These are phyloP conservation scores for Delia radicum DNA, from an alignment of 1,140 invertebrate genomes.

Conservation along the genomic window DNA sequence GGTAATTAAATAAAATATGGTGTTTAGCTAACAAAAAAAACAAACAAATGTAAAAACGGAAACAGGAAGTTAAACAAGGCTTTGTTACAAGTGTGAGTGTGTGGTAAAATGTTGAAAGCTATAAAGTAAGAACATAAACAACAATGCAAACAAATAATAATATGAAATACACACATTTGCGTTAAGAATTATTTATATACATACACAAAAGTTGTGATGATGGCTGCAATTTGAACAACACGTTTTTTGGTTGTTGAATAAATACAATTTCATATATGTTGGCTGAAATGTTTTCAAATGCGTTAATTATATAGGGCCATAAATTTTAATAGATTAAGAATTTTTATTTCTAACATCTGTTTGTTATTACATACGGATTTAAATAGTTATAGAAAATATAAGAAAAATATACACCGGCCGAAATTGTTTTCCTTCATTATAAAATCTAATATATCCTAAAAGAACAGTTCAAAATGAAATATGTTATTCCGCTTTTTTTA, in stretches of 20 bases:
- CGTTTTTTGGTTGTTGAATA: not conserved
- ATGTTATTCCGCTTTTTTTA: too few species aligned
- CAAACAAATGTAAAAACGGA: too few species aligned
- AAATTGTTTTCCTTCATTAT: too few species aligned
- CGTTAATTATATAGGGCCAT: too few species aligned
- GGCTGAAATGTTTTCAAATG: too few species aligned
- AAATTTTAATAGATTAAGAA: too few species aligned
- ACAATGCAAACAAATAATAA: not conserved
- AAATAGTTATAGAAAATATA: too few species aligned
- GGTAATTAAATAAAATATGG: not conserved
- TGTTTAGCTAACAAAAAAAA: not conserved
- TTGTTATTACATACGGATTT: too few species aligned
- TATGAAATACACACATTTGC: not conserved
- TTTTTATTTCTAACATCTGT: too few species aligned
- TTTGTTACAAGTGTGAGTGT: not conserved
- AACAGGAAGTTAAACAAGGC: not conserved
- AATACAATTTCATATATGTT: not conserved
- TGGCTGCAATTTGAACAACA: not conserved
- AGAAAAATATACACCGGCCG: too few species aligned
- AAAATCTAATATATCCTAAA: too few species aligned
- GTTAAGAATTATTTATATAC: not conserved
- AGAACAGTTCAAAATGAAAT: too few species aligned
- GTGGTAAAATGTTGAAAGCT: not conserved
- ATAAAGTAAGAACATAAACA: not conserved
- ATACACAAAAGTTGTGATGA: not conserved